Evolutionary conservation across 2,113 vertebrate genomes (phyloP).

Genomic region (Baryphthengus martii): DNA sequence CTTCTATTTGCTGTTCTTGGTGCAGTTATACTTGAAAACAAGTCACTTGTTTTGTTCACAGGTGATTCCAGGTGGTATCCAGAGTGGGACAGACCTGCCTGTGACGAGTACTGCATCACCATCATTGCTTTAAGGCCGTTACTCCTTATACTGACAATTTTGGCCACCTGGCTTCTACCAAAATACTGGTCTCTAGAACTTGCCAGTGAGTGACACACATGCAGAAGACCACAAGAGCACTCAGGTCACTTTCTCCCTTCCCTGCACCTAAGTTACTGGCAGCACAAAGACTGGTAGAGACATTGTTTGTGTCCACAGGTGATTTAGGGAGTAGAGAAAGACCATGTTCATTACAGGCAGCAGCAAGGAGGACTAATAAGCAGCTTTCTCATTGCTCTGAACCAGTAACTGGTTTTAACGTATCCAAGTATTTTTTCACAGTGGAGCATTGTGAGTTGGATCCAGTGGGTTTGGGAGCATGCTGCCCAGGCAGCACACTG

Average conservation of each 20-base stretch:
- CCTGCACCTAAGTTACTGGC: not conserved
- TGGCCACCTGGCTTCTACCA: constrained; percentile 40
- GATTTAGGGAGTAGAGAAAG: not conserved
- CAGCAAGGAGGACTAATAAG: not conserved
- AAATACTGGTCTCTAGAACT: not conserved
- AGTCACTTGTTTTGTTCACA: constrained; percentile 40
- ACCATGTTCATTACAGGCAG: not conserved
- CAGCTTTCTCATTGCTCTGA: not conserved
- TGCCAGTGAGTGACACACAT: not conserved
- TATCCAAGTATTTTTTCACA: not conserved
- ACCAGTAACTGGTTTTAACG: not conserved
- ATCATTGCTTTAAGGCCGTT: not conserved
- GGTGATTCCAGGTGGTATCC: constrained; percentile 38
- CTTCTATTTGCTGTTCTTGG: not conserved
- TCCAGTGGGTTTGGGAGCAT: not conserved
- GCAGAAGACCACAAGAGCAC: not conserved
- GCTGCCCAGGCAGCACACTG: not conserved
- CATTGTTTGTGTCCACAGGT: not conserved
- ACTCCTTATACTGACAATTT: constrained; percentile 13
- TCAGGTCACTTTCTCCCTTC: not conserved
- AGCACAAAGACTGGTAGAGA: not conserved
- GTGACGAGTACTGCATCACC: constrained; percentile 39
- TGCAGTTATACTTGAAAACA: not conserved
- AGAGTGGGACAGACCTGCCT: constrained; percentile 19
- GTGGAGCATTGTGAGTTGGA: not conserved